phyloP scores from a whole-genome alignment of 2,113 vertebrate genomes.

The Zootoca vivipara region DNA sequence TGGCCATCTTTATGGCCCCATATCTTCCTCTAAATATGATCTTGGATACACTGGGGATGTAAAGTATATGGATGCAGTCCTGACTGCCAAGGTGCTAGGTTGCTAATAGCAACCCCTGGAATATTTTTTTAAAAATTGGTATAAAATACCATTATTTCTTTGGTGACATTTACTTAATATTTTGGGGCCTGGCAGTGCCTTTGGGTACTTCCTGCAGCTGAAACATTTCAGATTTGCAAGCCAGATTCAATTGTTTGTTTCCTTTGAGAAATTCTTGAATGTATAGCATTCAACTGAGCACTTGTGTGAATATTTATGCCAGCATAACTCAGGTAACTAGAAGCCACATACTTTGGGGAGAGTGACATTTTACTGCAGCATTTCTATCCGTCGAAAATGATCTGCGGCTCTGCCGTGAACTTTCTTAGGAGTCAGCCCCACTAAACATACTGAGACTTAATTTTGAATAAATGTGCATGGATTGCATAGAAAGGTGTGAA shows the following conservation, averaged over 20 bases:
- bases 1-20: neutral
- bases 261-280: neutral
- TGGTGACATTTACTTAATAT: neutral
- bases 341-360: neutral
- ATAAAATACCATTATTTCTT: neutral
- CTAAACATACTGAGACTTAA: neutral
- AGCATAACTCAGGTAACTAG: neutral
- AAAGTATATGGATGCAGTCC: neutral
- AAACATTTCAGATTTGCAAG: neutral
- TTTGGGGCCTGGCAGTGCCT: neutral
- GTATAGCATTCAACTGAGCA: neutral
- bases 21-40: neutral
- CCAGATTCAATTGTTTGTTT: neutral
- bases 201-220: neutral
- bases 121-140: neutral
- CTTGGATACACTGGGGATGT: neutral
- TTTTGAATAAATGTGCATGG: neutral
- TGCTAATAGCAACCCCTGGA: neutral
- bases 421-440: neutral
- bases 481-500: neutral
- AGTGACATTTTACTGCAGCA: neutral
- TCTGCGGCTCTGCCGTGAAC: neutral
- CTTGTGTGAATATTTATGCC: neutral
- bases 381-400: neutral
- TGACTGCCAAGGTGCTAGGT: neutral